Base-by-base conservation (phyloP, 1,140 invertebrate genomes). In the Chironomus striatipennis region DNA sequence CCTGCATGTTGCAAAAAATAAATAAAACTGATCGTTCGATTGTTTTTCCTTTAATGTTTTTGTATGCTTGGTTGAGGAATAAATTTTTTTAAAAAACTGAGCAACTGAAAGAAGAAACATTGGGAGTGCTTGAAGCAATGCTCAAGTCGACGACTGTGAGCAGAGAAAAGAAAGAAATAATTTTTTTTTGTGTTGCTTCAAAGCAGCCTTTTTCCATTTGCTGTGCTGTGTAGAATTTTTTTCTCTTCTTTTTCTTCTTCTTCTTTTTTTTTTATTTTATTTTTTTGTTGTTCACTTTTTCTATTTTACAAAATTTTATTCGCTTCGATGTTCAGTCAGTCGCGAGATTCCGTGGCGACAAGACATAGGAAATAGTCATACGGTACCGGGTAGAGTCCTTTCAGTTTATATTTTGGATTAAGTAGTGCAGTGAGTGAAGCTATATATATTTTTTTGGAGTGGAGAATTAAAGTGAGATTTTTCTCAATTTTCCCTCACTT, bases 311-410 rank as follows among this genome's bases (percentile, higher is more conserved):
- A 18, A 70, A 70, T 70, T 34, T 57, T 57, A 57, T 57, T 57
- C 47, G 47, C 47, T 57, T 70, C 65, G 65, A 70, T 70, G 65
- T 21, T 70, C 65, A 70, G 65, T 70, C 65, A 70, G 65, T 70
- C 65, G 65, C 65, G 65, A 70, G 65, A 70, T 18, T 70, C 65
- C 17, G 65, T 70, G 9, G 65, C 65, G 65, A 70, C 65, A 70
- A 70, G 65, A 70, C 65, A 70, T 70, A 70, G 9, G 18, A 70
- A 57, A 57, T 57, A n/a, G 47, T 57, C 47, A 10, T 57, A 34
- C n/a, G 47, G 12, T 57, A 12, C 47, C 12, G 47, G 47, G 8
- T 57, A 12, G 24, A 34, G 24, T 34, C 24, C 24, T 34, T 34
- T 34, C 2, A 34, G n/a, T n/a, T n/a, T n/a, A 34, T 34, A 34